phyloP scores from a whole-genome alignment of 2,797 vertebrate genomes.

The Spheniscus humboldti region DNA sequence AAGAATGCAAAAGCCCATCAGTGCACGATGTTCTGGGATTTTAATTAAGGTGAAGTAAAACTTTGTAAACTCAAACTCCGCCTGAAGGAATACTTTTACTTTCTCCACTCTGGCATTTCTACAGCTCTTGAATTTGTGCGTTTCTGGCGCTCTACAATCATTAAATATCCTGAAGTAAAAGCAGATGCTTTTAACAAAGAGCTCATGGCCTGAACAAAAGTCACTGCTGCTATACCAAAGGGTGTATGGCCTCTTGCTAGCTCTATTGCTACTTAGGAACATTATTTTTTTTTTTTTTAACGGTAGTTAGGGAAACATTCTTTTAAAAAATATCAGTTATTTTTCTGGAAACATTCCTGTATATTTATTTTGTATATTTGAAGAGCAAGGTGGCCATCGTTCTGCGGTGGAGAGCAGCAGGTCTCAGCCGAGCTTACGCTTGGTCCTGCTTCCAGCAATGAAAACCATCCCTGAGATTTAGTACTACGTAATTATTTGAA shows the following conservation, averaged over 20 bases:
- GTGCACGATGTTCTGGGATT: accelerated
- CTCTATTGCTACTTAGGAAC: not conserved
- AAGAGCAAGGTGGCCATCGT: not conserved
- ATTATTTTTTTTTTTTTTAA: not conserved
- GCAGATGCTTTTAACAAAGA: not conserved
- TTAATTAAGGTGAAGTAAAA: not conserved
- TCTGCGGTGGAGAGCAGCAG: not conserved
- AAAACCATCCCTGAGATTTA: not conserved
- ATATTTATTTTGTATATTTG: not conserved
- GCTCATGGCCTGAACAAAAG: not conserved
- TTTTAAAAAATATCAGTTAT: not conserved
- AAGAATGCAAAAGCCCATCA: not conserved
- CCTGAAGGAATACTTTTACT: not conserved
- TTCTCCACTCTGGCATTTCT: not conserved
- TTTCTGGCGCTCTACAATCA: not conserved
- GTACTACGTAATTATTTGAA: not conserved
- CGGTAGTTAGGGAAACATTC: not conserved
- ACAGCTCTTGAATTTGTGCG: not conserved
- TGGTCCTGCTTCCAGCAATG: not conserved
- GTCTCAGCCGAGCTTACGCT: not conserved
- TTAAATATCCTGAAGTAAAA: not conserved
- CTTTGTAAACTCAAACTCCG: not conserved
- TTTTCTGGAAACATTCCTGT: not conserved
- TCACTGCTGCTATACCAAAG: not conserved
- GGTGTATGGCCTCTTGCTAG: not conserved